Base-by-base conservation (phyloP, 2,797 vertebrate genomes). In the Phataginus tetradactyla region DNA sequence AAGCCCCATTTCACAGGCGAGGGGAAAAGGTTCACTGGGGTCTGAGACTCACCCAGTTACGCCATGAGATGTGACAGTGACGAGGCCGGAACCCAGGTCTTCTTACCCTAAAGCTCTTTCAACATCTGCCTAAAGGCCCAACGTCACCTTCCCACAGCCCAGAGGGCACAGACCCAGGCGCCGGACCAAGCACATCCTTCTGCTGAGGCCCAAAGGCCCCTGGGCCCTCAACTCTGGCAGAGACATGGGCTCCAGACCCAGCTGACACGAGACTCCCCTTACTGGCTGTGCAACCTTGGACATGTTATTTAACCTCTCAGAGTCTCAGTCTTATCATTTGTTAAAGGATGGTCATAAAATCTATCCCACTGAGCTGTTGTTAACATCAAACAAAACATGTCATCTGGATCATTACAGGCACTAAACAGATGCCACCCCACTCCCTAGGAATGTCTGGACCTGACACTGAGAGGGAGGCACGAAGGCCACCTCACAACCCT, bases 31-130 rank as follows among this genome's bases (percentile, higher is more conserved):
- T 6, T 55, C 21, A 34, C n/a, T 37, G 53, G 53, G 34, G 53
- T 25, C 77, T 4, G 1, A 74, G 29, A 45, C 2, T 25, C 29
- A 63, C 3, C 11, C 7, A 2, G 15, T 45, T 9, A 3, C 0
- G 0, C 80, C 20, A 39, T 12, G 42, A 55, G n/a, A 18, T 23
- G 1, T 5, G 29, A 72, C 77, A 81, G 55, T 90, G 42, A 66
- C 57, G 23, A 68, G 61, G 10, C 71, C 11, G 21, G 37, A 81
- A 37, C 8, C 2, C 4, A 8, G 20, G 71, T 23, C n/a, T 32
- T n/a, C 21, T 57, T 3, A 1, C 77, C 59, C 72, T 61, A 20
- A 66, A 85, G 64, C 4, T 89, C 83, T 34, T 32, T 68, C 17
- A 23, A 71, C 59, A 77, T 5, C 77, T 32, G 15, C n/a, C 69